Percentiles rank a stretch among this genome's conserved stretches.
These are phyloP conservation scores for Frankliniella fusca DNA, from an alignment of 2,888 invertebrate species.

Conservation along the genomic window DNA sequence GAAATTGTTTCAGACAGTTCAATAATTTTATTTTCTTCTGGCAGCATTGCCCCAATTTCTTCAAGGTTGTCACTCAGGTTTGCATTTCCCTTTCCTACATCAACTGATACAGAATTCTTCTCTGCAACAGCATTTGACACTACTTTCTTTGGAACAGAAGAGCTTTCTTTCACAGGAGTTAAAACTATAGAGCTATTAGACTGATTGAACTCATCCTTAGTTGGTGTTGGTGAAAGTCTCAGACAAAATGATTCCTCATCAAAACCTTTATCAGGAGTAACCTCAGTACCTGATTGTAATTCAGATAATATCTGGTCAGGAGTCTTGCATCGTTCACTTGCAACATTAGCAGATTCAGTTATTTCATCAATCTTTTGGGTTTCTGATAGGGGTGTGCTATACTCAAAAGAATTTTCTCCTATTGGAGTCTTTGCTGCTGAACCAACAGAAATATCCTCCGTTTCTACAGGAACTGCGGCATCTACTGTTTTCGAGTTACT, in stretches of 20 bases:
- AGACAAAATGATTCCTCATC: conserved; percentile 5
- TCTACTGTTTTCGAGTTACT: background rate
- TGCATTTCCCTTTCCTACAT: background rate
- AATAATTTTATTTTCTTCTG: background rate
- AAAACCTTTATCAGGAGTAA: background rate
- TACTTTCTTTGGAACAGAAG: background rate
- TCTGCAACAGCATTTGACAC: no score
- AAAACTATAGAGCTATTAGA: background rate
- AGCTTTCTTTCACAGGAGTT: background rate
- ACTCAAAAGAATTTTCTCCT: no score
- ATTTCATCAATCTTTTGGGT: no score
- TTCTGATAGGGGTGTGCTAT: no score
- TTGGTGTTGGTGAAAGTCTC: background rate
- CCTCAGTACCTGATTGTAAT: background rate
- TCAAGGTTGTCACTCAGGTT: background rate
- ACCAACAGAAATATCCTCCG: no score
- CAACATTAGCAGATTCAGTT: background rate
- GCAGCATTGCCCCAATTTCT: background rate
- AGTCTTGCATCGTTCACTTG: background rate
- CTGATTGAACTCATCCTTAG: background rate
- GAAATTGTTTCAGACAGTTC: no score
- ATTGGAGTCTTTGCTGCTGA: no score
- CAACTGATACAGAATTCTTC: no score
- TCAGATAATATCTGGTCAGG: background rate
- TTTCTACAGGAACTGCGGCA: background rate